Percentiles rank a stretch among this genome's conserved stretches.
These are phyloP conservation scores for Iselma pallidipennis DNA, from an alignment of 2,888 invertebrate genomes.

Conservation along the genomic window DNA sequence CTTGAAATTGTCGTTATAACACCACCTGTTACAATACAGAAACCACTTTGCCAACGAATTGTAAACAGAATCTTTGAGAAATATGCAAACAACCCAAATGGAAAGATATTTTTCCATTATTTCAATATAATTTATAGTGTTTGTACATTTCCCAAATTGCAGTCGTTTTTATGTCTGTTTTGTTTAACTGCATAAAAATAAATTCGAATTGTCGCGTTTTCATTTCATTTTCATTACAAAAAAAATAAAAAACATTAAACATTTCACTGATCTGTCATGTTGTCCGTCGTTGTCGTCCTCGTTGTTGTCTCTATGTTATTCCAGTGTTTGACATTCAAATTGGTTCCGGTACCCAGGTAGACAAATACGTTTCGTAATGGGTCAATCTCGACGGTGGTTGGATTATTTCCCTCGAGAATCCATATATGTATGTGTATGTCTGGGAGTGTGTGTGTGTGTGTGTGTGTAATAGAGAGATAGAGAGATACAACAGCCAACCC, in stretches of 20 bases:
- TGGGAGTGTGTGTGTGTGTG: no score
- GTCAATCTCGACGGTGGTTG: neutral
- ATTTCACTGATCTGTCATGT: no score
- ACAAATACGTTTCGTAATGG: constrained; percentile 2
- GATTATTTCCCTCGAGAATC: neutral
- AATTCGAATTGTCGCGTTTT: neutral
- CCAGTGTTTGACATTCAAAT: constrained; percentile 1
- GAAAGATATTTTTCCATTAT: neutral
- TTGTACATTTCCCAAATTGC: no score
- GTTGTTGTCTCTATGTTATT: neutral
- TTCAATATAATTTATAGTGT: neutral
- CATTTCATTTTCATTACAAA: no score
- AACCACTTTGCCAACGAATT: neutral
- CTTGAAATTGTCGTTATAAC: neutral
- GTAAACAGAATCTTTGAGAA: neutral
- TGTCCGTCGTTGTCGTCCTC: neutral
- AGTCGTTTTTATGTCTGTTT: no score
- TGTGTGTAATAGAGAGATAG: no score
- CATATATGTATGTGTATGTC: neutral
- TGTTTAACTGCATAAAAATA: no score
- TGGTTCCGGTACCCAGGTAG: constrained; percentile 1
- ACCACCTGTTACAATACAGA: constrained; percentile 2
- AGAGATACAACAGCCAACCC: no score
- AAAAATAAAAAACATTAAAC: no score
- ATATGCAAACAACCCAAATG: neutral